phyloP scores from a whole-genome alignment of 2,888 invertebrate genomes.

The Yponomeuta sedellus region DNA sequence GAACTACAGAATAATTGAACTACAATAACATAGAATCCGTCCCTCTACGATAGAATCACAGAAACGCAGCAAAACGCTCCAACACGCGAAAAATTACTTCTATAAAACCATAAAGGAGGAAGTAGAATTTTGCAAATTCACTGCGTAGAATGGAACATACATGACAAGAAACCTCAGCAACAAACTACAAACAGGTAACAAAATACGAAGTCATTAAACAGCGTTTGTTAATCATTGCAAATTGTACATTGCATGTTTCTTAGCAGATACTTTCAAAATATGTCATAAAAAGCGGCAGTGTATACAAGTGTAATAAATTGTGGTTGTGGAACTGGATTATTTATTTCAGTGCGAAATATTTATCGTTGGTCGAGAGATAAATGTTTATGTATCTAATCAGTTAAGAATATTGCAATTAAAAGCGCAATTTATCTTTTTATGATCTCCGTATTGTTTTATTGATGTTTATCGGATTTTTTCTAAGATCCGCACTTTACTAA shows the following conservation, averaged over 20 bases:
- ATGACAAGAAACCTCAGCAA: no score
- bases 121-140: not conserved
- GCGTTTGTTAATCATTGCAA: not conserved
- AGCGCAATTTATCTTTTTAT: not conserved
- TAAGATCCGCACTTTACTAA: not conserved
- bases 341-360: no score
- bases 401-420: not conserved
- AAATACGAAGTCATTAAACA: no score
- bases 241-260: not conserved
- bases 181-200: no score
- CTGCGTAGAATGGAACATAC: not conserved
- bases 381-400: not conserved
- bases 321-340: no score
- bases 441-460: conserved; percentile 1
- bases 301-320: no score
- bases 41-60: no score
- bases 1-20: no score
- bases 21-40: no score
- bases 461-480: not conserved
- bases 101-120: not conserved
- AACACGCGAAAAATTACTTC: not conserved
- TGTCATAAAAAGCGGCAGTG: no score
- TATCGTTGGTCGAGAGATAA: no score
- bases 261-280: not conserved
- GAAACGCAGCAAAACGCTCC: not conserved